Percentiles rank a stretch among this genome's conserved stretches.
These are phyloP conservation scores for Alentia gelatinosa DNA, from an alignment of 2,888 invertebrate genomes.

Conservation along the genomic window DNA sequence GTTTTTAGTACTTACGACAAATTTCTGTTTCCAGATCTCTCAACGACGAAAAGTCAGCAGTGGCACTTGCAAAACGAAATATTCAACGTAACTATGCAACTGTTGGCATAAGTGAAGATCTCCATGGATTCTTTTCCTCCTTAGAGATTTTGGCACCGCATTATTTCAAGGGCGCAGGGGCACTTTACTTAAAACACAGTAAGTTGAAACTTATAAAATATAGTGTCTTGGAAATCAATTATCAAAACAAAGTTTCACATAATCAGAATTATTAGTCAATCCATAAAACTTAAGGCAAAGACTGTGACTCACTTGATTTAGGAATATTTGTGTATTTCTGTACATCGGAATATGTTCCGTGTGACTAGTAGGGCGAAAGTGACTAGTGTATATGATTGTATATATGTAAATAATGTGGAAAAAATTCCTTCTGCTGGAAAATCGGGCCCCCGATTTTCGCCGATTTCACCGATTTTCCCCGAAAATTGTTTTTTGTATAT, in stretches of 20 bases:
- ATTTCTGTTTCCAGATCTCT: neutral
- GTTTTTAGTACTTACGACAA: neutral
- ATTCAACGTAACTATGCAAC: neutral
- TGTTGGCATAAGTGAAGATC: constrained; percentile 17
- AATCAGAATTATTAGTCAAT: neutral
- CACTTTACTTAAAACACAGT: constrained; percentile 25
- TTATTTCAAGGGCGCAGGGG: neutral
- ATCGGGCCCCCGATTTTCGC: too few relatives aligned
- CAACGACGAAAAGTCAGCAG: neutral
- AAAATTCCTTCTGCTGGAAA: too few relatives aligned
- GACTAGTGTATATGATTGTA: neutral
- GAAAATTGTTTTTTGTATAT: too few relatives aligned
- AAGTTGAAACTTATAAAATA: neutral
- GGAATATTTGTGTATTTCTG: neutral
- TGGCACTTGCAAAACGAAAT: constrained; percentile 11
- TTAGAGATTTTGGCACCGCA: neutral
- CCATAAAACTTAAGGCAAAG: neutral
- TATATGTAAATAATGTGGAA: too few relatives aligned
- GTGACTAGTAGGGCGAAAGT: neutral
- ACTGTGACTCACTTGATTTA: neutral
- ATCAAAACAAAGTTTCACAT: neutral
- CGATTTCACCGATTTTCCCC: too few relatives aligned
- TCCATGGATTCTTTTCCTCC: neutral
- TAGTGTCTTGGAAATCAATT: too few relatives aligned
- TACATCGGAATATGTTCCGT: neutral